Percentiles rank a stretch among this genome's conserved stretches.
phyloP scores from a whole-genome alignment of 2,888 invertebrate genomes.

The Drosophila suboccidentalis region DNA sequence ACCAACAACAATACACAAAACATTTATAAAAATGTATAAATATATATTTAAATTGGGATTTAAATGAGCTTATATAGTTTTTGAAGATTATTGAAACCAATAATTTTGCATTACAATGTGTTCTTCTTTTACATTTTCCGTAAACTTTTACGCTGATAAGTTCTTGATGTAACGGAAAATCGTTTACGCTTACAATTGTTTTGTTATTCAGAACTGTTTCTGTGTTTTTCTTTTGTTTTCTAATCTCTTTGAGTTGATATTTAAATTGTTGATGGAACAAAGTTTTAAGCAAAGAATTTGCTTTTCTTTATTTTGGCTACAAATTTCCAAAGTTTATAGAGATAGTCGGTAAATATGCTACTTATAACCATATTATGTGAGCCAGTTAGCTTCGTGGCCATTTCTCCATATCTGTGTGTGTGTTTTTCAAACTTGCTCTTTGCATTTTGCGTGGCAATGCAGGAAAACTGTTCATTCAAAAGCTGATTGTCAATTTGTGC shows the following conservation, averaged over 20 bases:
- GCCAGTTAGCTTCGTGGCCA: slow-evolving; percentile 21
- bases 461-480: slow-evolving; percentile 61
- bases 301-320: slow-evolving; percentile 25
- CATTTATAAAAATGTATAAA: too few species aligned
- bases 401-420: slow-evolving; percentile 15
- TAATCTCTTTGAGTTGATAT: slow-evolving; percentile 30
- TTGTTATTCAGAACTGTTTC: neutral
- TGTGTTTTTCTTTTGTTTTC: neutral
- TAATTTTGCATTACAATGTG: neutral
- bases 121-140: neutral
- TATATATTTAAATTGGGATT: too few species aligned
- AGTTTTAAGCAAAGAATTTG: slow-evolving; percentile 19
- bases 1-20: too few species aligned
- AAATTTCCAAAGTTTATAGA: slow-evolving; percentile 48
- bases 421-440: slow-evolving; percentile 20
- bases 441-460: slow-evolving; percentile 27
- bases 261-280: slow-evolving; percentile 20
- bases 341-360: slow-evolving; percentile 55
- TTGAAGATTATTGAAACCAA: too few species aligned
- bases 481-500: slow-evolving; percentile 67
- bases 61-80: too few species aligned
- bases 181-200: slow-evolving; percentile 19
- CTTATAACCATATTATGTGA: slow-evolving; percentile 55
- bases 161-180: slow-evolving; percentile 17
- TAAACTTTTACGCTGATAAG: slow-evolving; percentile 28